Evolutionary conservation across 2,888 invertebrate species (phyloP).

Genomic region (Macropis europaea): DNA sequence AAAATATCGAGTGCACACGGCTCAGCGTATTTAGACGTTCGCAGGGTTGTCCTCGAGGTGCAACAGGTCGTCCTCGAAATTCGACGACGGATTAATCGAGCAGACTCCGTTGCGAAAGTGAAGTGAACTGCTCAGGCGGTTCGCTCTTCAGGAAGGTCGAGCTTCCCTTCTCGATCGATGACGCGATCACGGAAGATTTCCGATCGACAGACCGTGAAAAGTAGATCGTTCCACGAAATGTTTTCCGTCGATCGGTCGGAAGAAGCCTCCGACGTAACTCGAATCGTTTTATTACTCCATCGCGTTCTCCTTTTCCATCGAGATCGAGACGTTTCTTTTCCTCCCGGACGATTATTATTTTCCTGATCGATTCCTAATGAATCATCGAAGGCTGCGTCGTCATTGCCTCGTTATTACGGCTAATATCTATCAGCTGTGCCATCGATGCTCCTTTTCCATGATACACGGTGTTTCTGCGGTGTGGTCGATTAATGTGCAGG

Average conservation of each 20-base stretch:
- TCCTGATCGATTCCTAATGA: constrained; percentile 27
- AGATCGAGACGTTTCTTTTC: neutral
- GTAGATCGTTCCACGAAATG: constrained; percentile 39
- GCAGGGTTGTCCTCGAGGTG: neutral
- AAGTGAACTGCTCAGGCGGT: constrained; percentile 61
- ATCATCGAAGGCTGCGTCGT: constrained; percentile 26
- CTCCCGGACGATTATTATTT: neutral
- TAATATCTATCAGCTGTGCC: constrained; percentile 34
- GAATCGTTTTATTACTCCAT: neutral
- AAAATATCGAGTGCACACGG: no score
- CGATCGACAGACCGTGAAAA: constrained; percentile 55
- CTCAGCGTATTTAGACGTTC: neutral
- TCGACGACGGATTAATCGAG: constrained; percentile 57
- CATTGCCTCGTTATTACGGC: constrained; percentile 20
- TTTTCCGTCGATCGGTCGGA: constrained; percentile 5
- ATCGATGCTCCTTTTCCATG: constrained; percentile 14
- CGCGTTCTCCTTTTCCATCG: neutral
- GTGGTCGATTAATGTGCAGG: constrained; percentile 15
- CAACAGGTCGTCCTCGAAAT: constrained; percentile 58
- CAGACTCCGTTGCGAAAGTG: constrained; percentile 64
- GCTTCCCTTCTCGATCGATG: constrained; percentile 40
- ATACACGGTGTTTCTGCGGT: neutral
- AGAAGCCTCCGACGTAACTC: neutral
- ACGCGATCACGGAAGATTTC: constrained; percentile 51
- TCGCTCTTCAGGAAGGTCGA: constrained; percentile 54